A percentile compares a stretch with the other conserved stretches of the same genome.
phyloP scores from a whole-genome alignment of 2,797 vertebrate species.

The Gymnocypris eckloni region DNA sequence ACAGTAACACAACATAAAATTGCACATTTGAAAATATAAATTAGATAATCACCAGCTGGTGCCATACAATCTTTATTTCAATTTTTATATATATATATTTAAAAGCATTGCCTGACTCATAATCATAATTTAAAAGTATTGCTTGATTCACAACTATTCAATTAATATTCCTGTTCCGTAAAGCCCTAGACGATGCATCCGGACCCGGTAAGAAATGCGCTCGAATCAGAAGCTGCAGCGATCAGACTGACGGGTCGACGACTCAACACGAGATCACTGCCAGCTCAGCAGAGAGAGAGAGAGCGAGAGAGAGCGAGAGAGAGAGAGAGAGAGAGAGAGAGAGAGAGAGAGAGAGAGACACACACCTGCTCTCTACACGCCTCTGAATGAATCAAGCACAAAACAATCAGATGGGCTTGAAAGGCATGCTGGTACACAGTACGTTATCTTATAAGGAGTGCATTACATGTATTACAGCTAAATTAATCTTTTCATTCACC shows the following conservation, averaged over 20 bases:
- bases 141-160: not conserved
- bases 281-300: conserved; percentile 8
- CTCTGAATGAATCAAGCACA: not conserved
- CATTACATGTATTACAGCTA: not conserved
- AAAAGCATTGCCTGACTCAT: not conserved
- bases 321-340: not conserved
- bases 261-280: conserved; percentile 40
- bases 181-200: not conserved
- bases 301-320: too few relatives aligned
- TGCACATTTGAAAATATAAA: not conserved
- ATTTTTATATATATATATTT: not conserved
- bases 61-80: not conserved
- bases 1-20: not conserved
- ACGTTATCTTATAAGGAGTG: not conserved
- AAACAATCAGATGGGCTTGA: not conserved
- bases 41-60: not conserved
- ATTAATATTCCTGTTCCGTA: not conserved
- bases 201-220: not conserved
- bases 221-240: not conserved
- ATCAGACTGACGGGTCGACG: not conserved
- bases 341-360: not conserved
- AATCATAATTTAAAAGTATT: not conserved
- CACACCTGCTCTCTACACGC: conserved; percentile 16
- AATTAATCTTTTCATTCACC: not conserved
- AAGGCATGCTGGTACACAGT: not conserved